Percentiles rank a stretch among this genome's conserved stretches.
Conservation (phyloP, 2,113 vertebrate species). For the Atrichornis clamosus region DNA sequence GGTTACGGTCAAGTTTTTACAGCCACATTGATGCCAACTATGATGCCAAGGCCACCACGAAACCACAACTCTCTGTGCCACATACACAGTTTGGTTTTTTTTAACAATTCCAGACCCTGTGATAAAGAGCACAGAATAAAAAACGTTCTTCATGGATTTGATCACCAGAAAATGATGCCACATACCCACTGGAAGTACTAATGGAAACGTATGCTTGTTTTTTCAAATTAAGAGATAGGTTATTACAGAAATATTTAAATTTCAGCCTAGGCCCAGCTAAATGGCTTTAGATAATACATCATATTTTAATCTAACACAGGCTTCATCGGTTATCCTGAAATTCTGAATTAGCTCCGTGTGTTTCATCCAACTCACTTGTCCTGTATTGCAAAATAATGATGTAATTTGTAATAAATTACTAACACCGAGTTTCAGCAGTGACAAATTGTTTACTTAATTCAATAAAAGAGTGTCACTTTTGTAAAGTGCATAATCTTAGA, state of each 20-base stretch:
- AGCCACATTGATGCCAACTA: neutral
- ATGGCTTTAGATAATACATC: slow-evolving; percentile 55
- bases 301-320: slow-evolving; percentile 42
- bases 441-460: slow-evolving; percentile 73
- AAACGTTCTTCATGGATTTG: neutral
- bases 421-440: slow-evolving; percentile 36
- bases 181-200: neutral
- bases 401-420: slow-evolving; percentile 71
- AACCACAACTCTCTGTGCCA: neutral
- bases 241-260: slow-evolving; percentile 21
- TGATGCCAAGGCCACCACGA: neutral
- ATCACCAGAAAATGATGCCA: neutral
- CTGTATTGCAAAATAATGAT: slow-evolving; percentile 44
- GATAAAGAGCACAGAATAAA: neutral
- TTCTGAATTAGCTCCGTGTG: slow-evolving; percentile 33
- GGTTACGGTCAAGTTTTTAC: neutral
- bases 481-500: slow-evolving; percentile 34
- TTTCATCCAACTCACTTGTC: slow-evolving; percentile 49
- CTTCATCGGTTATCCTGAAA: slow-evolving; percentile 29
- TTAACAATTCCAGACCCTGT: neutral
- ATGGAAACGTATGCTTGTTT: neutral
- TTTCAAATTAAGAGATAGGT: slow-evolving; percentile 35
- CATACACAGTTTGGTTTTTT: neutral
- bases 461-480: slow-evolving; percentile 65
- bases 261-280: slow-evolving; percentile 3